phyloP scores from a whole-genome alignment of 2,888 invertebrate species.

The Hypercompe scribonia region DNA sequence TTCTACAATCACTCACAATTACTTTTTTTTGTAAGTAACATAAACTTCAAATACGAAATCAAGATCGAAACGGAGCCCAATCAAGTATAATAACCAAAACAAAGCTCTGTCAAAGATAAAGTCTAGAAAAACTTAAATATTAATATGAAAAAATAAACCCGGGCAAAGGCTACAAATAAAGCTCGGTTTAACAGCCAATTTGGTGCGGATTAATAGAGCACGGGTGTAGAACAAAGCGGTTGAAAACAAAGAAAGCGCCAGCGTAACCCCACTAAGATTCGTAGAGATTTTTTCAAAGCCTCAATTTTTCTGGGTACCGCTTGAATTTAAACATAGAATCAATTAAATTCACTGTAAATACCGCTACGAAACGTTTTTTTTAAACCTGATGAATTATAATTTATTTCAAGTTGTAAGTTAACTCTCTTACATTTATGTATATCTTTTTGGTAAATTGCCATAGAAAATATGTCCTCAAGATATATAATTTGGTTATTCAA shows the following conservation, averaged over 20 bases:
- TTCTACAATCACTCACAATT: not conserved
- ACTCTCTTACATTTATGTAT: too few species aligned
- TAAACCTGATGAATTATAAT: too few species aligned
- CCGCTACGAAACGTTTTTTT: not conserved
- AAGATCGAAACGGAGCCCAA: not conserved
- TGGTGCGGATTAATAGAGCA: slow-evolving; percentile 43
- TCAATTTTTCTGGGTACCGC: slow-evolving; percentile 26
- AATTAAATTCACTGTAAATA: not conserved
- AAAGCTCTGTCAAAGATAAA: slow-evolving; percentile 9
- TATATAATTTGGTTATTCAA: too few species aligned
- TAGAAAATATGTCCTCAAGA: too few species aligned
- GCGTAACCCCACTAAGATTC: slow-evolving; percentile 12
- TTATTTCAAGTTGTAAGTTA: too few species aligned
- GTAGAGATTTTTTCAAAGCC: slow-evolving; percentile 24
- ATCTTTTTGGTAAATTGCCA: too few species aligned
- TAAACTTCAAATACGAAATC: not conserved
- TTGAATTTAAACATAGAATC: slow-evolving; percentile 2
- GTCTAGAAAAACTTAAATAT: slow-evolving; percentile 22
- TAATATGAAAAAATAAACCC: slow-evolving; percentile 29
- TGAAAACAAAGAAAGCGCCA: slow-evolving; percentile 37
- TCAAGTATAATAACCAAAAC: slow-evolving; percentile 6
- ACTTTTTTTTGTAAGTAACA: not conserved
- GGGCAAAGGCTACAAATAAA: slow-evolving; percentile 30
- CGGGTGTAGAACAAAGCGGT: slow-evolving; percentile 32
- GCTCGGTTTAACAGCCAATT: slow-evolving; percentile 48